Evolutionary conservation across 2,113 vertebrate genomes (phyloP).

Genomic region (Probosciger aterrimus): DNA sequence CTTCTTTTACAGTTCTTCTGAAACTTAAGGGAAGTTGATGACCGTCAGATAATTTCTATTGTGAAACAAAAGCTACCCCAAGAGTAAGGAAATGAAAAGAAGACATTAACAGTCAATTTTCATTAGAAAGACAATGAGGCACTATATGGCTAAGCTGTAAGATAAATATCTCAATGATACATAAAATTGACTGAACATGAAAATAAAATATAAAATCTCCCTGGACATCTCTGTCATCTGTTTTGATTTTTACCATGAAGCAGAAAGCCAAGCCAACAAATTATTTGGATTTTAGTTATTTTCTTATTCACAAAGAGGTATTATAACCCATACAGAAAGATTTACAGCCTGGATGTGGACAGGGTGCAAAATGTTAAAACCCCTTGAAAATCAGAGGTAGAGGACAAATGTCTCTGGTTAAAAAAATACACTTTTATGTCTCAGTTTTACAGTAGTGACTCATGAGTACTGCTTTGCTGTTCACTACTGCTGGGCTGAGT

Average conservation of each 20-base stretch:
- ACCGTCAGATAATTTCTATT: neutral
- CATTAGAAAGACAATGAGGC: neutral
- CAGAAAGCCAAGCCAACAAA: neutral
- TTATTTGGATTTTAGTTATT: neutral
- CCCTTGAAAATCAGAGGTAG: neutral
- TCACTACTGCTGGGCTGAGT: neutral
- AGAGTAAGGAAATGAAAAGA: neutral
- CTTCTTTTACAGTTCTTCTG: neutral
- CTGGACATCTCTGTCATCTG: neutral
- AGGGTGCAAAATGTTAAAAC: neutral
- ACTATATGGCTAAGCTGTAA: neutral
- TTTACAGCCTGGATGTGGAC: neutral
- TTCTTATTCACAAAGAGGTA: neutral
- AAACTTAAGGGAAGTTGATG: neutral
- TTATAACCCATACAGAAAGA: neutral
- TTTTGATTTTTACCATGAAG: neutral
- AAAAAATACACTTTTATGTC: neutral
- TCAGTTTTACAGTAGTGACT: neutral
- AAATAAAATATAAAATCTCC: neutral
- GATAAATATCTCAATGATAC: neutral
- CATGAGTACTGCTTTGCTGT: neutral
- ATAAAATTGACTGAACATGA: neutral
- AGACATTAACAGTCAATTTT: neutral
- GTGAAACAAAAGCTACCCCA: neutral
- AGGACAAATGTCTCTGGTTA: neutral